These are phyloP conservation scores for Macrosteles quadrilineatus DNA, from an alignment of 1,140 invertebrate species.

Conservation along the genomic window DNA sequence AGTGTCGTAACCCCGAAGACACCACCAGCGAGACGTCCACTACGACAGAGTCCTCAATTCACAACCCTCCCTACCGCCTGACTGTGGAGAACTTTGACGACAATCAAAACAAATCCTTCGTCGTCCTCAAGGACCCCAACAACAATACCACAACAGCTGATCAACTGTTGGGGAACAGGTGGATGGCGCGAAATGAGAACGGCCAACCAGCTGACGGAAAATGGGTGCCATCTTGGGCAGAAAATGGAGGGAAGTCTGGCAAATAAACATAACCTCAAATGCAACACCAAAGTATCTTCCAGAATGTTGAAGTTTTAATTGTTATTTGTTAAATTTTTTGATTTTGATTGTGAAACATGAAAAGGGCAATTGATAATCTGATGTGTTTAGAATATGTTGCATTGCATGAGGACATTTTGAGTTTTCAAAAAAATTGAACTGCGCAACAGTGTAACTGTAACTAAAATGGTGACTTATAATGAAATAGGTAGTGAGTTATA, in stretches of 20 bases:
- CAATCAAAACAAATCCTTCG: constrained; percentile 34
- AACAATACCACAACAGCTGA: constrained; percentile 30
- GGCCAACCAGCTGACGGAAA: neutral
- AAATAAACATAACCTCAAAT: neutral
- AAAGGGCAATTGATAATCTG: too few species aligned
- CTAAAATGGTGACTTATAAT: too few species aligned
- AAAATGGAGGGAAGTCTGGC: neutral
- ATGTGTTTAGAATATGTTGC: too few species aligned
- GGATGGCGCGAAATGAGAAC: constrained; percentile 18
- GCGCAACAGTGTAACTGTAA: too few species aligned
- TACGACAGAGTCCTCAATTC: neutral
- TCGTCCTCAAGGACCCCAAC: constrained; percentile 38
- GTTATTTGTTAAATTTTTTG: too few species aligned
- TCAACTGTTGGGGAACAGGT: neutral
- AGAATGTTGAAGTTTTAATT: too few species aligned
- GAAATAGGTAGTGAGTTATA: too few species aligned
- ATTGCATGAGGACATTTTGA: too few species aligned
- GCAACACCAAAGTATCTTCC: too few species aligned
- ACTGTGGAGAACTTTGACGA: constrained; percentile 36
- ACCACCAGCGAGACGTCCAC: constrained; percentile 4
- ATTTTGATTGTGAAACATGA: too few species aligned
- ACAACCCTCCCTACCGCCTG: constrained; percentile 14
- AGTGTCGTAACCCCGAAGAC: neutral
- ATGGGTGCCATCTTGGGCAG: constrained; percentile 25
- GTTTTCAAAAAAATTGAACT: too few species aligned